These are phyloP conservation scores for Dinomys branickii DNA, from an alignment of 2,113 vertebrate species.

Conservation along the genomic window DNA sequence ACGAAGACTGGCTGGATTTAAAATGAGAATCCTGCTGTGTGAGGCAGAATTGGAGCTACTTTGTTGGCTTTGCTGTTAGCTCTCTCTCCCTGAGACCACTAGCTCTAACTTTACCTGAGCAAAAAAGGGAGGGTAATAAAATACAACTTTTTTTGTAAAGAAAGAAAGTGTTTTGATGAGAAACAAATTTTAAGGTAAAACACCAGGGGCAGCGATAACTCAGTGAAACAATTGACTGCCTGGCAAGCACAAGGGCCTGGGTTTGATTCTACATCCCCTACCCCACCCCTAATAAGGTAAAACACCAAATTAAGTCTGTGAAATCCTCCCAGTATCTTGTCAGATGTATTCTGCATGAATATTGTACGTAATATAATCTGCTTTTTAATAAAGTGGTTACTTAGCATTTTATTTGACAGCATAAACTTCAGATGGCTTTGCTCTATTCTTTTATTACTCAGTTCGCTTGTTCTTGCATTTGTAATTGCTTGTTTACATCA, in stretches of 20 bases:
- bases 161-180: not conserved
- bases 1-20: not conserved
- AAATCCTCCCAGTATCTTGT: not conserved
- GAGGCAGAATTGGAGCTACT: not conserved
- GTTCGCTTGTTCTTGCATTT: not conserved
- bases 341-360: slow-evolving; percentile 10
- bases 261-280: too few species aligned
- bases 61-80: not conserved
- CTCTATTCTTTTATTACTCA: not conserved
- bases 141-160: not conserved
- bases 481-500: slow-evolving; percentile 5
- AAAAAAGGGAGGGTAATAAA: not conserved
- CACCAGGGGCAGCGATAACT: too few species aligned
- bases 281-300: too few species aligned
- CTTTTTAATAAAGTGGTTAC: slow-evolving; percentile 24
- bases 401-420: slow-evolving; percentile 13
- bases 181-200: not conserved
- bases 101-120: not conserved
- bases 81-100: not conserved
- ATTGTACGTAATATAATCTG: not conserved
- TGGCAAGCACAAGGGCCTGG: too few species aligned
- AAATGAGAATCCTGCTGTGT: not conserved
- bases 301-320: not conserved
- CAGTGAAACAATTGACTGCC: too few species aligned
- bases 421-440: not conserved